Base-by-base conservation (phyloP, 2,888 invertebrate species). In the Cryptophagus acutangulus region DNA sequence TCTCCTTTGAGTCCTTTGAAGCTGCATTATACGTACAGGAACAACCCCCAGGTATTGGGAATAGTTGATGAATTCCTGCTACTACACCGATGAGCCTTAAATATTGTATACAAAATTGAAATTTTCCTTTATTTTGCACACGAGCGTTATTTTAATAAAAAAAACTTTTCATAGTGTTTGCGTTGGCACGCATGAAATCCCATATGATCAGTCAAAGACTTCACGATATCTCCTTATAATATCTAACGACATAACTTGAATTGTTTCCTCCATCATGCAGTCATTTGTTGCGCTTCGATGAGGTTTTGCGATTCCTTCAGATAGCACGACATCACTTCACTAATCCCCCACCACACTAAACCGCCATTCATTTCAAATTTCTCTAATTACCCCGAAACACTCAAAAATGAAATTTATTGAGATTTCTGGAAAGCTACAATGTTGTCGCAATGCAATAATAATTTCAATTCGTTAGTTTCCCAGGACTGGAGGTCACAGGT, bases 31-130 rank as follows among this genome's bases (percentile, higher is more conserved):
- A 54, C 51, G 45, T 49, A 48, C 51, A 52, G 47, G 45, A 51
- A 51, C 49, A 48, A 55, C 54, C 64, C 64, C 46, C 62, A 62
- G 65, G 65, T 65, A 63, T 63, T 52, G 65, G 57, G 60, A 65
- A 65, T 65, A 64, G 64, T 65, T 65, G 63, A 62, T 63, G 62
- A 62, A 62, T 61, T 59, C 59, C 58, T 50, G 48, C 53, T 48
- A 48, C 24, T 24, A 16, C 20, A 15, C 16, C 45, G 43, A 43
- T 43, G 36, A 36, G 36, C 38, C 43, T 41, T 13, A 16, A 15
- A 12, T 29, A 29, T 12, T 26, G 26, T 26, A 12, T 26, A 26
- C 26, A 26, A 26, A 12, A 12, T 26, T 13, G n/a, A 26, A 26
- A 26, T 26, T 26, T 26, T 26, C 26, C 12, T 26, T 26, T 26